These are phyloP conservation scores for Hirundichthys speculiger DNA, from an alignment of 2,113 vertebrate species.

Conservation along the genomic window DNA sequence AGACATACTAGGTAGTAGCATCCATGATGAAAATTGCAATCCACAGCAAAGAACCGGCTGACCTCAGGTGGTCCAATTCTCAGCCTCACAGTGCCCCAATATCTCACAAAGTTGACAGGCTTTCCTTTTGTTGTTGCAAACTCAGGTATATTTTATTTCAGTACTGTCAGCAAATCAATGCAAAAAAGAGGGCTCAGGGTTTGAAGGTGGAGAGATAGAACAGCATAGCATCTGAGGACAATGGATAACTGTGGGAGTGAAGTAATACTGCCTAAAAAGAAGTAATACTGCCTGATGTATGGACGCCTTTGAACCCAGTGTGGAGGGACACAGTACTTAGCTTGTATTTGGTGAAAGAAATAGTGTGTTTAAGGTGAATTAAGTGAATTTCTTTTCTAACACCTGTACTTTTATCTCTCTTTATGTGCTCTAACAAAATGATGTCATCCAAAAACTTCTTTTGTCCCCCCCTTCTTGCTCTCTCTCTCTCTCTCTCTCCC, in stretches of 20 bases:
- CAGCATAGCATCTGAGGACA: constrained; percentile 46
- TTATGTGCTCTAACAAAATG: constrained; percentile 47
- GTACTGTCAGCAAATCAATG: constrained; percentile 83
- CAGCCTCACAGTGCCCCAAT: constrained; percentile 55
- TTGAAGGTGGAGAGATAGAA: constrained; percentile 51
- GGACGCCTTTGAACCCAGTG: background rate
- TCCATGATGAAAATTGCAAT: constrained; percentile 24
- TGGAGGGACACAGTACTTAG: background rate
- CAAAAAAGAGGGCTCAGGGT: constrained; percentile 58
- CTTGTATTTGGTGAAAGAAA: constrained; percentile 14
- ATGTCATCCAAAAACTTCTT: constrained; percentile 72
- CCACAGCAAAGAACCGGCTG: constrained; percentile 53
- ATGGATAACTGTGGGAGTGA: constrained; percentile 13
- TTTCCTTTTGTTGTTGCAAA: constrained; percentile 74
- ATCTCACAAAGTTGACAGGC: constrained; percentile 62
- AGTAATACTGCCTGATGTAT: constrained; percentile 3
- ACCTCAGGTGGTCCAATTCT: constrained; percentile 61
- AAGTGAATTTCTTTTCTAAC: constrained; percentile 47
- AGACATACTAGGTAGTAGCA: constrained; percentile 29
- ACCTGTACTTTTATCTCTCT: constrained; percentile 48
- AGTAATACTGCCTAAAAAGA: constrained; percentile 17
- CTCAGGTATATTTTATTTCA: constrained; percentile 83
- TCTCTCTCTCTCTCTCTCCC: constrained; percentile 7
- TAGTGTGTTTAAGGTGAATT: constrained; percentile 24
- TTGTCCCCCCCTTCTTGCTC: constrained; percentile 13